These are phyloP conservation scores for Callimorpha dominula DNA, from an alignment of 2,888 invertebrate genomes.

Conservation along the genomic window DNA sequence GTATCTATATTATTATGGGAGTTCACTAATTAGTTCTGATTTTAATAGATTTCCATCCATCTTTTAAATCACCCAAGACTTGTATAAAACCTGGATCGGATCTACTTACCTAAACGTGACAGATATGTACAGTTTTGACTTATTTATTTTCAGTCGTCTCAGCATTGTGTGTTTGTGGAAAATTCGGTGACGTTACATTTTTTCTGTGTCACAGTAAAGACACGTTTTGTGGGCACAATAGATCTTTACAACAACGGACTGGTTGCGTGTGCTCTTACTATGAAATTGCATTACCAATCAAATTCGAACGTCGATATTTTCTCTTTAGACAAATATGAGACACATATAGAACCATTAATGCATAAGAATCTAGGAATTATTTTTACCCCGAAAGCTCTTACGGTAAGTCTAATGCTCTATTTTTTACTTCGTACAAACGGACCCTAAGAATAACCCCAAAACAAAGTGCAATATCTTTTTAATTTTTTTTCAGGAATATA, in stretches of 20 bases:
- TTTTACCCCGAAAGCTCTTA: constrained; percentile 74
- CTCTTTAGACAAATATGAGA: constrained; percentile 76
- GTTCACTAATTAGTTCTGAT: too few relatives aligned
- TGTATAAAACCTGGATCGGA: too few relatives aligned
- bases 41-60: too few relatives aligned
- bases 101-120: not conserved
- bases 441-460: not conserved
- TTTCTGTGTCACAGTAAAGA: constrained; percentile 75
- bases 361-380: constrained; percentile 77
- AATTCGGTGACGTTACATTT: constrained; percentile 79
- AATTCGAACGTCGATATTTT: constrained; percentile 72
- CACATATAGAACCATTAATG: constrained; percentile 77
- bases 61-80: too few relatives aligned
- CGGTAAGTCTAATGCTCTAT: constrained; percentile 56
- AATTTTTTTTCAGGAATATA: constrained; percentile 70
- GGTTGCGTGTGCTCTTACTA: constrained; percentile 74
- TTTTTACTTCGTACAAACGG: not conserved
- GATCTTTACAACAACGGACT: constrained; percentile 81
- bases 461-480: not conserved
- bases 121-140: not conserved
- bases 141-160: constrained; percentile 68
- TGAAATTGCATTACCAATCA: constrained; percentile 74
- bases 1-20: too few relatives aligned
- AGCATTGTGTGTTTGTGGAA: constrained; percentile 81
- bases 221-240: constrained; percentile 66